These are phyloP conservation scores for Perizoma affinitatum DNA, from an alignment of 2,888 invertebrate species.

Conservation along the genomic window DNA sequence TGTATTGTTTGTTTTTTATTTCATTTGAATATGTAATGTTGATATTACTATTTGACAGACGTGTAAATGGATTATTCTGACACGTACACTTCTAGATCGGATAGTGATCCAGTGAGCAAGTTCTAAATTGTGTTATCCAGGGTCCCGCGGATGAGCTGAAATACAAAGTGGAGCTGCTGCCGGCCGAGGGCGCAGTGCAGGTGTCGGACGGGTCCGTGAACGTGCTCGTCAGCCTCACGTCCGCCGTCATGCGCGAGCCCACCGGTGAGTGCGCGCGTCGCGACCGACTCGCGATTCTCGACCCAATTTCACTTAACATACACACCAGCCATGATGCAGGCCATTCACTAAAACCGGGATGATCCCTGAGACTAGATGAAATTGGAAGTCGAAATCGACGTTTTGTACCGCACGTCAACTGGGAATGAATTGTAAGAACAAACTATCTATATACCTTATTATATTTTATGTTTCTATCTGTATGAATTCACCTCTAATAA, in stretches of 20 bases:
- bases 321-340: slow-evolving; percentile 12
- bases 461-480: slow-evolving; percentile 51
- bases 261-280: slow-evolving; percentile 68
- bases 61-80: too few relatives aligned
- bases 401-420: slow-evolving; percentile 46
- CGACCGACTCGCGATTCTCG: slow-evolving; percentile 46
- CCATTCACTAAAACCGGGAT: slow-evolving; percentile 15
- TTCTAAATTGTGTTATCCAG: slow-evolving; percentile 39
- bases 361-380: slow-evolving; percentile 47
- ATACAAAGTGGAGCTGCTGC: slow-evolving; percentile 92
- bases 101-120: too few relatives aligned
- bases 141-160: slow-evolving; percentile 72
- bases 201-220: slow-evolving; percentile 91
- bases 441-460: slow-evolving; percentile 70
- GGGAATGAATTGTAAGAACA: slow-evolving; percentile 65
- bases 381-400: slow-evolving; percentile 74
- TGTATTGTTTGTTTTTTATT: too few relatives aligned
- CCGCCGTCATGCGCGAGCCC: slow-evolving; percentile 95
- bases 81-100: too few relatives aligned
- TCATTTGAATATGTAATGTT: too few relatives aligned
- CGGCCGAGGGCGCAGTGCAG: slow-evolving; percentile 93
- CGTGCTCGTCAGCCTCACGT: slow-evolving; percentile 95
- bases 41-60: too few relatives aligned
- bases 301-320: slow-evolving; percentile 61
- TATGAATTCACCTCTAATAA: slow-evolving; percentile 38